Base-by-base conservation (phyloP, 2,888 invertebrate species). In the Cryptophagus acutangulus region DNA sequence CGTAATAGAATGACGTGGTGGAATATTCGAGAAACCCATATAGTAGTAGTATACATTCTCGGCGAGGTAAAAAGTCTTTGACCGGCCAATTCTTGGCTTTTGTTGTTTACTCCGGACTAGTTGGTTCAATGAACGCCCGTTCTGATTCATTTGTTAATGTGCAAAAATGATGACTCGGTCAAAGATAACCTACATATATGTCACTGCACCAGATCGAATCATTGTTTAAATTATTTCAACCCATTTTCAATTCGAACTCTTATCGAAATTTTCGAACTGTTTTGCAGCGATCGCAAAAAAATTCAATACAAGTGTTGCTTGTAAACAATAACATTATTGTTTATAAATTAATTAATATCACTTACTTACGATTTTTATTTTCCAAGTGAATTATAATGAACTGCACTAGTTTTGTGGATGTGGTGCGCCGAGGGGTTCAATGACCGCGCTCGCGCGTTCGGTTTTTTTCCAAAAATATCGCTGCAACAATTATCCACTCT, bases 21-120 rank as follows among this genome's bases (percentile, higher is more conserved):
- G 56, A 56, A 52, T 51, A 56, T 60, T 59, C 63, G 57, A 62
- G 59, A 62, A 61, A 59, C 56, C 59, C 57, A 57, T 57, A 57
- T 59, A 10, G 20, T 20, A 31, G 15, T 16, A 46, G 38, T 40
- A 37, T 31, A 9, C 20, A 17, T 26, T 16, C 34, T 17, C 14
- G 25, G 33, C 12, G 10, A 15, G 41, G 38, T 42, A 26, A 43
- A 37, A 40, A 36, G 45, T 73, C 74, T 74, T 51, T 50, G 55
- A 56, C 55, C 54, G 50, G 49, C 46, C 51, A 51, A 39, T 50
- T 41, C 38, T 40, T 41, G 17, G 36, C 41, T 47, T 43, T 37
- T 41, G 39, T 33, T 41, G 43, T 41, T 41, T 38, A 43, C 29
- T 40, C 40, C 35, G 33, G 16, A 17, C 40, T 33, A 26, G 12